Base-by-base conservation (phyloP, 2,797 vertebrate species). In the Coccyzus lansbergi region DNA sequence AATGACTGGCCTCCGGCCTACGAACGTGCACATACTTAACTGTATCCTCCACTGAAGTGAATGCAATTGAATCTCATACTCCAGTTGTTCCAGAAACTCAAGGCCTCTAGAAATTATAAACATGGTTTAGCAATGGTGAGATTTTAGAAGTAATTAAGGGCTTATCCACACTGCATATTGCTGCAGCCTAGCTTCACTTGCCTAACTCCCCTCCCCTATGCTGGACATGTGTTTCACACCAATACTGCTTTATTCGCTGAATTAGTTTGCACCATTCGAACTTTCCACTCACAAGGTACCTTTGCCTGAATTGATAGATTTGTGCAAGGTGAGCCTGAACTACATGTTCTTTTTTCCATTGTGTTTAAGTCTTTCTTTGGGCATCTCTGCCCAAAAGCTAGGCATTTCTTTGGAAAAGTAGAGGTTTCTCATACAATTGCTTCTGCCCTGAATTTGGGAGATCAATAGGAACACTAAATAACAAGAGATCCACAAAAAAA, bases 1-100 rank as follows among this genome's bases (percentile, higher is more conserved):
- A 93, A 91, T 77, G 80, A 84, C 69, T 76, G 38, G 87, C 87
- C 70, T 95, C 36, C 25, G 86, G 93, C 83, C 40, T 67, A 34
- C 6, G 7, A 91, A 92, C 7, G 10, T 92, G 85, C 80, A 5
- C 3, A 3, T 84, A 76, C 70, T 95, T 91, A 91, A 91, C 91
- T 86, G 87, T 86, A 51, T 92, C 83, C 56, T 93, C 74, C 77
- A 90, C 80, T 93, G 85, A 92, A 93, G 90, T 91, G 91, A 91
- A 94, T 68, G 85, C 91, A 95, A 96, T 96, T 88, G 90, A 91
- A 94, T 91, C 94, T 95, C 88, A 91, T 93, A 93, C 93, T 95
- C 94, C 94, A 94, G 90, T 90, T 96, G 83, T 52, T 95, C n/a
- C 88, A 93, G 90, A 91, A 95, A 95, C 91, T 93, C 48, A 4